Percentiles rank a stretch among this genome's conserved stretches.
Evolutionary conservation across 2,113 vertebrate genomes (phyloP).

Genomic region (Toxotes chatareus): DNA sequence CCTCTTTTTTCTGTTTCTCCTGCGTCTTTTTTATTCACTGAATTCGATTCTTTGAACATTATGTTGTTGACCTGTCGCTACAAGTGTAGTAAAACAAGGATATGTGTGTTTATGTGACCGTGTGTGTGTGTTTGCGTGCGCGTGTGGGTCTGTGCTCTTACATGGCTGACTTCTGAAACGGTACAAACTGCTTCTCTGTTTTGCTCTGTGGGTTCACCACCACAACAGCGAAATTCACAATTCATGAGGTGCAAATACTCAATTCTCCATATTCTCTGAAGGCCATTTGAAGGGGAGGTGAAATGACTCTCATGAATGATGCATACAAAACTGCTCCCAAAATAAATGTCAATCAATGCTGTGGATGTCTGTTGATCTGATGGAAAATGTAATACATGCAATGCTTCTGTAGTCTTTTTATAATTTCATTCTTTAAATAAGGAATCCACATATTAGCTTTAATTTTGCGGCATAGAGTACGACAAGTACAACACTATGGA

Average conservation of each 20-base stretch:
- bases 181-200: conserved; percentile 36
- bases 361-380: conserved; percentile 30
- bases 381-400: conserved; percentile 9
- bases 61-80: neutral
- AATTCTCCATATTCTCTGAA: conserved; percentile 54
- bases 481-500: neutral
- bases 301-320: conserved; percentile 63
- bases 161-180: conserved; percentile 6
- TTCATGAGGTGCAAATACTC: conserved; percentile 55
- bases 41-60: neutral
- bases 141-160: neutral
- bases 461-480: neutral
- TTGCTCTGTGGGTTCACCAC: conserved; percentile 29
- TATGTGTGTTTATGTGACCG: neutral
- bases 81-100: too few species aligned
- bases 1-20: conserved; percentile 6
- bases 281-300: conserved; percentile 54
- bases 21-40: neutral
- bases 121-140: neutral
- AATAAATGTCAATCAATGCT: conserved; percentile 51
- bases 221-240: conserved; percentile 54
- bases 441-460: neutral
- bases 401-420: neutral
- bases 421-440: neutral
- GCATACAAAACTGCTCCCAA: conserved; percentile 40